These are phyloP conservation scores for Centruroides sculpturatus DNA, from an alignment of 1,140 invertebrate species.

Conservation along the genomic window DNA sequence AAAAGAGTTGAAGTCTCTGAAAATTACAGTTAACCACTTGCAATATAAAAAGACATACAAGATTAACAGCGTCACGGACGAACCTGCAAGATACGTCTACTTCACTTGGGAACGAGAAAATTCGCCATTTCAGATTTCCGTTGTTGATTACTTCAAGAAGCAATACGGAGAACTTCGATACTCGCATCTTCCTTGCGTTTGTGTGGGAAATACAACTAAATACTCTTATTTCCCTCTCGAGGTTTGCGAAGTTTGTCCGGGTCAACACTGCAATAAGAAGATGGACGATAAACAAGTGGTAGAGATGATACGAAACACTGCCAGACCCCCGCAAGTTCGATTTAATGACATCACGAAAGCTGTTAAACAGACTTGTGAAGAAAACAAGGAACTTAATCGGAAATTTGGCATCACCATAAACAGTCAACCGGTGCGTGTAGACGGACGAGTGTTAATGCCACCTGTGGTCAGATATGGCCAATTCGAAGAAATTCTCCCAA, in stretches of 20 bases:
- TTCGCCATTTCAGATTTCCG: neutral
- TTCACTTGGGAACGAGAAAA: slow-evolving; percentile 3
- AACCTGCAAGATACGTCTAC: slow-evolving; percentile 6
- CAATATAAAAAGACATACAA: slow-evolving; percentile 12
- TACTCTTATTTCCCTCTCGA: slow-evolving; percentile 24
- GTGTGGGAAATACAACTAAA: slow-evolving; percentile 18
- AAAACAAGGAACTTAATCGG: slow-evolving; percentile 15
- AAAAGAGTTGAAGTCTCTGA: slow-evolving; percentile 13
- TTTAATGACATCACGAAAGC: slow-evolving; percentile 11
- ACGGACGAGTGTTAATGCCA: slow-evolving; percentile 16
- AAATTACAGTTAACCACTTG: slow-evolving; percentile 14
- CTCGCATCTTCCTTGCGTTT: slow-evolving; percentile 24
- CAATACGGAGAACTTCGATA: slow-evolving; percentile 11
- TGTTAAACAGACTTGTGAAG: neutral
- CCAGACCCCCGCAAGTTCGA: slow-evolving; percentile 19
- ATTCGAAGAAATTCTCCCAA: slow-evolving; percentile 1
- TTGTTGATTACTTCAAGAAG: slow-evolving; percentile 1
- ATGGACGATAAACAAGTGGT: slow-evolving; percentile 11
- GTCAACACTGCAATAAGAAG: slow-evolving; percentile 19
- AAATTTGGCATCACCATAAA: slow-evolving; percentile 19
- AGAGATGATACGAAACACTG: slow-evolving; percentile 20
- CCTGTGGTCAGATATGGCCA: slow-evolving; percentile 7
- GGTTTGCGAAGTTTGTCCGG: slow-evolving; percentile 22
- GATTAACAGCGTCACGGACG: slow-evolving; percentile 10
- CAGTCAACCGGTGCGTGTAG: slow-evolving; percentile 8